These are phyloP conservation scores for Heteromurus nitidus DNA, from an alignment of 2,888 invertebrate species.

Conservation along the genomic window DNA sequence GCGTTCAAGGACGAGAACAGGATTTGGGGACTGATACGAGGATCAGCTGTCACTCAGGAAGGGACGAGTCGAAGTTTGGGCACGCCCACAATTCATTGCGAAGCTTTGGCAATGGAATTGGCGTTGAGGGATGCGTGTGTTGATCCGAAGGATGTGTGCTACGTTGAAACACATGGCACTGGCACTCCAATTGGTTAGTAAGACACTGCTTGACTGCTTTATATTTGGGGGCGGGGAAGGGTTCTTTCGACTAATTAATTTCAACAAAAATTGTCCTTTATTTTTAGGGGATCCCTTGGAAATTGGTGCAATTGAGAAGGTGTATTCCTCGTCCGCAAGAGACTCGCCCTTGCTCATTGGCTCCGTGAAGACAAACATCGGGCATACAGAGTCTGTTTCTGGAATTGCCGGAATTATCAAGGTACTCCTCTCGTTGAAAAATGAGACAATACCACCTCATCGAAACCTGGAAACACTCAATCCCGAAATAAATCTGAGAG, in stretches of 20 bases:
- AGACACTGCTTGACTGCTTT: too few species aligned
- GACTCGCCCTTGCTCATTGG: conserved; percentile 43
- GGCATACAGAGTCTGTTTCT: conserved; percentile 54
- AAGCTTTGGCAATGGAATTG: conserved; percentile 46
- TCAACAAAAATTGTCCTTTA: too few species aligned
- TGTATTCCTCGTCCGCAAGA: conserved; percentile 28
- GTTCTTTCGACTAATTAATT: too few species aligned
- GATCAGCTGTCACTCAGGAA: conserved; percentile 74
- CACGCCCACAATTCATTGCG: conserved; percentile 56
- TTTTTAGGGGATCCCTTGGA: too few species aligned
- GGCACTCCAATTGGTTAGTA: conserved; percentile 76
- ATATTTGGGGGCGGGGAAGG: too few species aligned
- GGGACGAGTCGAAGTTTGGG: conserved; percentile 75
- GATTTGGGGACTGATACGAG: conserved; percentile 73
- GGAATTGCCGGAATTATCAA: conserved; percentile 64
- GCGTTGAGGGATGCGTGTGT: conserved; percentile 55
- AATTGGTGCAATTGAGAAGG: conserved; percentile 34
- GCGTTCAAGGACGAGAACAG: conserved; percentile 65
- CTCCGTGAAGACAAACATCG: conserved; percentile 63
- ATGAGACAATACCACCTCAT: conserved; percentile 65
- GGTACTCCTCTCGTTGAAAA: conserved; percentile 52
- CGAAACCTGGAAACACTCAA: conserved; percentile 53
- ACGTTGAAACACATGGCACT: conserved; percentile 41
- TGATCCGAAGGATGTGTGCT: background rate
- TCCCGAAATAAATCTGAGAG: conserved; percentile 55